These are phyloP conservation scores for Oryzias curvinotus DNA, from an alignment of 2,113 vertebrate species.

Conservation along the genomic window DNA sequence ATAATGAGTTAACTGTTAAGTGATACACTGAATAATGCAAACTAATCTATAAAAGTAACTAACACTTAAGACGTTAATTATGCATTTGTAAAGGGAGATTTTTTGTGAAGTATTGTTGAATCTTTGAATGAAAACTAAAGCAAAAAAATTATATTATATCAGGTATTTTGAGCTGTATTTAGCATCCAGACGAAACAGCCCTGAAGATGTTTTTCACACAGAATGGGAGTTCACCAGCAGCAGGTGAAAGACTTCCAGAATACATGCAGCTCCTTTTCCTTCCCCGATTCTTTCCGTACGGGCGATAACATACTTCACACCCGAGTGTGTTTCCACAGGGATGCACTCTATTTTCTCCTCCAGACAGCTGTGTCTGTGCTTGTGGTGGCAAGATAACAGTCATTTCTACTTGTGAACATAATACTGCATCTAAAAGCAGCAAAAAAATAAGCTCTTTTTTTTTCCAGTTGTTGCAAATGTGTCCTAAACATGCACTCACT, in stretches of 20 bases:
- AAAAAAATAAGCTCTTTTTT: too few species aligned
- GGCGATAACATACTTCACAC: constrained; percentile 21
- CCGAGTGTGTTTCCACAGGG: constrained; percentile 20
- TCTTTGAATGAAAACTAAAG: too few species aligned
- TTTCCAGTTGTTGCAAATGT: too few species aligned
- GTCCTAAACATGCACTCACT: too few species aligned
- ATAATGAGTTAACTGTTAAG: too few species aligned
- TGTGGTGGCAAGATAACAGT: not conserved
- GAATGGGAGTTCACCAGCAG: constrained; percentile 35
- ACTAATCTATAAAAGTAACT: too few species aligned
- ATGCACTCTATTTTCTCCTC: constrained; percentile 10
- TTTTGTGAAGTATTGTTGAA: too few species aligned
- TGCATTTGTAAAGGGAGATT: too few species aligned
- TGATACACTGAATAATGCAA: too few species aligned
- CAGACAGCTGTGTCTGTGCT: not conserved
- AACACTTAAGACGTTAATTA: too few species aligned
- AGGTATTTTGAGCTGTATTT: constrained; percentile 11
- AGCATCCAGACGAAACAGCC: constrained; percentile 3
- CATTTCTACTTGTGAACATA: constrained; percentile 7
- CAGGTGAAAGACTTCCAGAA: constrained; percentile 37
- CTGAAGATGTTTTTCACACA: constrained; percentile 6
- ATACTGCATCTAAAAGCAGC: not conserved
- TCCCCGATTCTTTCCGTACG: constrained; percentile 27
- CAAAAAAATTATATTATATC: not conserved
- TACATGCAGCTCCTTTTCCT: constrained; percentile 29